Evolutionary conservation across 1,140 invertebrate genomes (phyloP).

Genomic region (Trichonephila clavata): DNA sequence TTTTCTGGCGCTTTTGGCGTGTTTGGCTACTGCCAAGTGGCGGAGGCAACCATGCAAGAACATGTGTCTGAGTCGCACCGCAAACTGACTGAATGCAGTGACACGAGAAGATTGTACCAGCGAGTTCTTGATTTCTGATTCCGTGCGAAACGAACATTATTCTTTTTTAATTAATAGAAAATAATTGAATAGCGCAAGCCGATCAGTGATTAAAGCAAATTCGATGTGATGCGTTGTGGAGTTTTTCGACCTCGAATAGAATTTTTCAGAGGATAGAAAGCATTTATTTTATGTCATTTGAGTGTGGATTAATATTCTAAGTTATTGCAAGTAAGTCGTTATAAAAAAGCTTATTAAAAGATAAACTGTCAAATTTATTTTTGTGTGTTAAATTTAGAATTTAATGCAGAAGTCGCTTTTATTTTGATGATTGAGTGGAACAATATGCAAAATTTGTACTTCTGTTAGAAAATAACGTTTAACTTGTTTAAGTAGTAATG

Average conservation of each 20-base stretch:
- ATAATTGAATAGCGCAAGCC: not conserved
- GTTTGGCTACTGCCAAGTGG: not conserved
- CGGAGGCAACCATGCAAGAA: slow-evolving; percentile 6
- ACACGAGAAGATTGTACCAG: not conserved
- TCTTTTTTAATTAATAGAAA: not conserved
- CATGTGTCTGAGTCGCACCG: slow-evolving; percentile 7
- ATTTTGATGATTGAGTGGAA: no score
- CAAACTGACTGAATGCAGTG: slow-evolving; percentile 35
- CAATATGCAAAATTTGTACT: no score
- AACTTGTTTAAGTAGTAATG: no score
- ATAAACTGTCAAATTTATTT: no score
- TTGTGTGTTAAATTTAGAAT: no score
- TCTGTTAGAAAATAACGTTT: no score
- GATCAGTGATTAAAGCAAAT: not conserved
- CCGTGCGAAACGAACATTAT: slow-evolving; percentile 40
- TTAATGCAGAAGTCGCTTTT: no score
- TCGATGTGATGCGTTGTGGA: slow-evolving; percentile 32
- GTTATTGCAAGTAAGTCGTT: not conserved
- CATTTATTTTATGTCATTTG: not conserved
- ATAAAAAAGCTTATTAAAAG: not conserved
- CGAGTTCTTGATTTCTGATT: slow-evolving; percentile 22
- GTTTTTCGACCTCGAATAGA: not conserved
- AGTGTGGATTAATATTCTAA: slow-evolving; percentile 20
- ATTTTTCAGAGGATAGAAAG: slow-evolving; percentile 3
- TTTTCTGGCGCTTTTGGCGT: not conserved